Percentiles rank a stretch among this genome's conserved stretches.
These are phyloP conservation scores for Dermatemys mawii DNA, from an alignment of 2,113 vertebrate genomes.

Conservation along the genomic window DNA sequence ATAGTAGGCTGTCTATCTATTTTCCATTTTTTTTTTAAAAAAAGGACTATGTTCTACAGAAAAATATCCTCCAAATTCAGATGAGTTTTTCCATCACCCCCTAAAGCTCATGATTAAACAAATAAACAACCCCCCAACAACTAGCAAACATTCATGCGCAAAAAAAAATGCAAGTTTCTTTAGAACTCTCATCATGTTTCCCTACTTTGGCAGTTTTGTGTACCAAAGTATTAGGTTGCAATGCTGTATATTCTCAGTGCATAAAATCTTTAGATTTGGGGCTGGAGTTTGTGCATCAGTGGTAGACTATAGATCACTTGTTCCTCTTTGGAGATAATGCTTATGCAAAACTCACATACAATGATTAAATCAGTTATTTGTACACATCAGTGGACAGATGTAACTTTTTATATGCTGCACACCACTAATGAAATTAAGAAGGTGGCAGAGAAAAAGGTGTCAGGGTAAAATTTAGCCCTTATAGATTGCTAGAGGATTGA, in stretches of 20 bases:
- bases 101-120: background rate
- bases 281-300: fast-evolving
- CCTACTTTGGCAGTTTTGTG: fast-evolving
- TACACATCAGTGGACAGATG: background rate
- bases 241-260: background rate
- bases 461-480: fast-evolving
- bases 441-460: background rate
- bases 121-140: background rate
- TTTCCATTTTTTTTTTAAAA: background rate
- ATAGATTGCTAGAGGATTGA: background rate
- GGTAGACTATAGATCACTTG: background rate
- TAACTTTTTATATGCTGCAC: background rate
- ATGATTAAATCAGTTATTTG: fast-evolving
- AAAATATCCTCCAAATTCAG: conserved; percentile 25
- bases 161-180: background rate
- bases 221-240: background rate
- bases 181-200: background rate
- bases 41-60: background rate
- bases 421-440: background rate
- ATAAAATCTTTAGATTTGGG: background rate
- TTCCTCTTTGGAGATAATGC: background rate
- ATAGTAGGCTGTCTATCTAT: background rate
- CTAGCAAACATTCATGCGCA: background rate
- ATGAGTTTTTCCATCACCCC: background rate
- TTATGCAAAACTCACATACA: background rate